Percentiles rank a stretch among this genome's conserved stretches.
Conservation (phyloP, 1,140 invertebrate species). For the Steinernema khuongi region DNA sequence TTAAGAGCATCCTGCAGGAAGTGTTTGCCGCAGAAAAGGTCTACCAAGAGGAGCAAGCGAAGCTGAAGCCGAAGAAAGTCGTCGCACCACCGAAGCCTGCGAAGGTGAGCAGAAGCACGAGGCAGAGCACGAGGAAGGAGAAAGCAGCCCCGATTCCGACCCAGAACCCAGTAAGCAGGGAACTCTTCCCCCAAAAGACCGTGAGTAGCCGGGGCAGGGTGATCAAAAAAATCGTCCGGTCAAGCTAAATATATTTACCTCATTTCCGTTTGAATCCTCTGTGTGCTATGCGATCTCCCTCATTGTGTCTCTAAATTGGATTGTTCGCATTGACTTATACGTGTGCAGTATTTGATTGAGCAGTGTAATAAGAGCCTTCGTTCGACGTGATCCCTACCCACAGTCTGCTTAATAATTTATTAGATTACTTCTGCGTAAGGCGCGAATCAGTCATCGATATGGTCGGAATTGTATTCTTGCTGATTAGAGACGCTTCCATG, state of each 20-base stretch:
- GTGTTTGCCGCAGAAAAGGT: not conserved
- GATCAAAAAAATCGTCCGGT: not conserved
- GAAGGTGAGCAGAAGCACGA: not conserved
- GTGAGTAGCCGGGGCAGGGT: not conserved
- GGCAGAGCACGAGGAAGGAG: too few species aligned
- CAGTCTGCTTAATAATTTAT: not conserved
- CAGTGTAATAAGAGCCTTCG: too few species aligned
- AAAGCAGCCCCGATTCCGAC: too few species aligned
- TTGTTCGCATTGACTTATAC: too few species aligned
- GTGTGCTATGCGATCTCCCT: too few species aligned
- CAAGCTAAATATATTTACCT: too few species aligned
- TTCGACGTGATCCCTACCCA: not conserved
- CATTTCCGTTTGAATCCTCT: too few species aligned
- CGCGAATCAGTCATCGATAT: not conserved
- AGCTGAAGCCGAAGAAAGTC: not conserved
- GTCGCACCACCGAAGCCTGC: not conserved
- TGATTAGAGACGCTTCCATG: constrained; percentile 30
- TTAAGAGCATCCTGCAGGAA: not conserved
- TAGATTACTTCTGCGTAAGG: not conserved
- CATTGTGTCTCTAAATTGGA: too few species aligned
- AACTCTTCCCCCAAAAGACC: not conserved
- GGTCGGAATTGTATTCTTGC: not conserved
- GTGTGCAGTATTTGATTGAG: too few species aligned
- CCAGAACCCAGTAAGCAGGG: not conserved
- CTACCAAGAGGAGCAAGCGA: not conserved